Evolutionary conservation across 2,888 invertebrate genomes (phyloP).

Genomic region (Limnephilus rhombicus): DNA sequence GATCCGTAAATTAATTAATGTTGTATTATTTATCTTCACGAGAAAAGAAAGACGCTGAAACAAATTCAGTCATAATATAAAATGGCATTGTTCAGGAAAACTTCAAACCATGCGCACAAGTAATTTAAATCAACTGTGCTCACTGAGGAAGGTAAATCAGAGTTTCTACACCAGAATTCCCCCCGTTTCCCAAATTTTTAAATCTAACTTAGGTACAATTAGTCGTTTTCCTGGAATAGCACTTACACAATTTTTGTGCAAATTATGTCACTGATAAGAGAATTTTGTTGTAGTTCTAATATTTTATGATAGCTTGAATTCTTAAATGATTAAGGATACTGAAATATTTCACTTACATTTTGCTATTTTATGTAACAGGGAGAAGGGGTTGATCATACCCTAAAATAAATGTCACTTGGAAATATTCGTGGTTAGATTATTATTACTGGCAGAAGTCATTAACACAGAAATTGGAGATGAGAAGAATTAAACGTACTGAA

Average conservation of each 20-base stretch:
- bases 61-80: not conserved
- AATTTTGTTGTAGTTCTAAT: not conserved
- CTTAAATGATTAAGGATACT: not conserved
- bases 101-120: too few relatives aligned
- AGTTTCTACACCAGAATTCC: not conserved
- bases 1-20: too few relatives aligned
- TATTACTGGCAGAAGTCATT: not conserved
- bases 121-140: not conserved
- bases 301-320: not conserved
- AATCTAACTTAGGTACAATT: not conserved
- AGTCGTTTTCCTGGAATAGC: not conserved
- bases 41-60: not conserved
- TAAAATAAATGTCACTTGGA: not conserved
- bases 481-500: not conserved
- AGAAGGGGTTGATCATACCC: not conserved
- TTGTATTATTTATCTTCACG: not conserved
- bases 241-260: slow-evolving; percentile 3
- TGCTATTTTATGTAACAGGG: slow-evolving; percentile 25
- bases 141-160: not conserved
- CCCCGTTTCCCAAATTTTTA: not conserved
- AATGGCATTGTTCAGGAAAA: not conserved
- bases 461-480: not conserved
- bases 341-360: not conserved
- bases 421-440: slow-evolving; percentile 3
- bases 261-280: slow-evolving; percentile 5